phyloP scores from a whole-genome alignment of 2,797 vertebrate genomes.

The Columba guinea region DNA sequence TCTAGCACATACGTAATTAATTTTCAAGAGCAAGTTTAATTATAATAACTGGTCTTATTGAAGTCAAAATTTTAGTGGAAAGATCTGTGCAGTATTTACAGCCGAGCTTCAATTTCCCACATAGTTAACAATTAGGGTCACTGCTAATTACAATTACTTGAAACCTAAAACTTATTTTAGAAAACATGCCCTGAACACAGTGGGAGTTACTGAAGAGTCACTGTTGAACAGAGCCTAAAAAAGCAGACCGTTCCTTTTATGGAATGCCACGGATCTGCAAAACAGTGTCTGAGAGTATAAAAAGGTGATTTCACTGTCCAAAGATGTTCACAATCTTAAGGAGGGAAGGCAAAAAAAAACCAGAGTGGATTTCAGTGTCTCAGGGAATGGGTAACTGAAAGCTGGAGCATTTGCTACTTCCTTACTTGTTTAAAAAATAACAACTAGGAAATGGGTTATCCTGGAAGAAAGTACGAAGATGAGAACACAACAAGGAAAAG shows the following conservation, averaged over 20 bases:
- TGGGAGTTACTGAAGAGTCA: background rate
- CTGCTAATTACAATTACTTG: conserved; percentile 15
- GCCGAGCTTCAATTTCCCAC: background rate
- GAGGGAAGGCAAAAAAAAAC: background rate
- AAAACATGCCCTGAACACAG: background rate
- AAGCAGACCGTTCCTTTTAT: background rate
- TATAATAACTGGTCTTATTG: conserved; percentile 40
- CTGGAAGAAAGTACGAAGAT: background rate
- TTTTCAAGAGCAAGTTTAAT: conserved; percentile 62
- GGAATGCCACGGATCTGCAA: background rate
- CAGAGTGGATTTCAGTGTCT: background rate
- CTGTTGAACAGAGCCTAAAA: background rate
- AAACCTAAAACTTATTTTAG: background rate
- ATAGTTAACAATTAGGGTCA: conserved; percentile 35
- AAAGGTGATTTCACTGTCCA: conserved; percentile 12
- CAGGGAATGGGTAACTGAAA: background rate
- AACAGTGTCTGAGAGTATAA: background rate
- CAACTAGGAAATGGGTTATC: background rate
- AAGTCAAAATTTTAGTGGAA: conserved; percentile 41
- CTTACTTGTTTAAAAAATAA: background rate
- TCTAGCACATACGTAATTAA: conserved; percentile 61
- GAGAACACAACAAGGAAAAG: background rate
- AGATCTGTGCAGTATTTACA: conserved; percentile 30
- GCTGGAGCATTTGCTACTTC: background rate
- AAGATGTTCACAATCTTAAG: background rate